Conservation (phyloP, 2,797 vertebrate species). For the Botia almorhae region DNA sequence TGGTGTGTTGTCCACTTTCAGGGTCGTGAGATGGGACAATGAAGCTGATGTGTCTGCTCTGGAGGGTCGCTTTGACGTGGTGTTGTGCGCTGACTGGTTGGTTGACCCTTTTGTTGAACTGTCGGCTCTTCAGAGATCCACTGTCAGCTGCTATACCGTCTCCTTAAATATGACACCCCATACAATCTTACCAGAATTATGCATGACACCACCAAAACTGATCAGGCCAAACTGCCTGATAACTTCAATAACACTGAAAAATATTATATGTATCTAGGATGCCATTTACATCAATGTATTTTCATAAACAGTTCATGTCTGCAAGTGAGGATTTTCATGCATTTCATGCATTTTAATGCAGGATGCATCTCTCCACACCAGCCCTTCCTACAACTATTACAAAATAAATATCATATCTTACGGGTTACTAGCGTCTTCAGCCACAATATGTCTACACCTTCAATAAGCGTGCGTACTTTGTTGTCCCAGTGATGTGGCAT, state of each 20-base stretch:
- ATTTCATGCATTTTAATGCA: too few species aligned
- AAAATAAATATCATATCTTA: conserved; percentile 57
- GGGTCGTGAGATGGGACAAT: conserved; percentile 97
- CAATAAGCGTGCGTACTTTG: conserved; percentile 83
- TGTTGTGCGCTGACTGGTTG: conserved; percentile 99
- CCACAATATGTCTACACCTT: conserved; percentile 84
- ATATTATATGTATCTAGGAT: neutral
- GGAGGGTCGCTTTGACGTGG: conserved; percentile 95
- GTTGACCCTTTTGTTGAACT: conserved; percentile 65
- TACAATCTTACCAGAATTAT: neutral
- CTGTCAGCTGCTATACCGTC: neutral
- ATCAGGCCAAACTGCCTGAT: neutral
- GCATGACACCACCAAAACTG: neutral
- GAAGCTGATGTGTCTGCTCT: conserved; percentile 91
- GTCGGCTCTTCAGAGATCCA: conserved; percentile 17
- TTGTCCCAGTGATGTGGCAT: conserved; percentile 78
- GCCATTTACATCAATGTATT: neutral
- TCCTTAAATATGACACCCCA: neutral
- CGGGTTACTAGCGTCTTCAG: conserved; percentile 62
- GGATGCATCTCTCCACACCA: conserved; percentile 13
- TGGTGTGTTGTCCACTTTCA: conserved; percentile 70
- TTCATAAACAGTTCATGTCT: neutral
- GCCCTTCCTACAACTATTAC: conserved; percentile 1
- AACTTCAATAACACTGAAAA: neutral
- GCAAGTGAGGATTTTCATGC: neutral